Conservation (phyloP, 2,888 invertebrate species). For the Tetragonula carbonaria region DNA sequence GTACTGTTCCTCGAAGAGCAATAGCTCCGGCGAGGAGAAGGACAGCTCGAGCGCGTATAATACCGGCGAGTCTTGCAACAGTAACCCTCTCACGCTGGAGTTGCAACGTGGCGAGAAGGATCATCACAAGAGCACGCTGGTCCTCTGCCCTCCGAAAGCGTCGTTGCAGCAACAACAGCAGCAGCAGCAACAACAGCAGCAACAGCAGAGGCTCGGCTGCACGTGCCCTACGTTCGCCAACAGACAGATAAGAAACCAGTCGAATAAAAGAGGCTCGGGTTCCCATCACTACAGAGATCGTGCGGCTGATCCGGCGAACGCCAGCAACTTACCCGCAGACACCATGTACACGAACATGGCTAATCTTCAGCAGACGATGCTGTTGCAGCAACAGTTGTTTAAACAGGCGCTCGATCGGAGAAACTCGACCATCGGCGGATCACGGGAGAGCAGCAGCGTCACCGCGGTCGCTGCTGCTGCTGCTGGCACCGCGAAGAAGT, state of each 20-base stretch:
- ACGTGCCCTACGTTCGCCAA: conserved; percentile 69
- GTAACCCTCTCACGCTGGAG: conserved; percentile 86
- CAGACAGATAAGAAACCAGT: conserved; percentile 62
- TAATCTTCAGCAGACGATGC: conserved; percentile 89
- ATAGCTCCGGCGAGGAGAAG: conserved; percentile 86
- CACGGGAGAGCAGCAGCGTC: background rate
- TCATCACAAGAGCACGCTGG: conserved; percentile 81
- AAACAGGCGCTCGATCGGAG: conserved; percentile 85
- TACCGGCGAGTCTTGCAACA: conserved; percentile 91
- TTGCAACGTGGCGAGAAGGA: conserved; percentile 84
- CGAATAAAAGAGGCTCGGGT: conserved; percentile 55
- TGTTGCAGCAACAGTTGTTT: conserved; percentile 88
- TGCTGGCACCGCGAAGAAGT: conserved; percentile 70
- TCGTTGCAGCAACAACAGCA: conserved; percentile 17
- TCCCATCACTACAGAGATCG: conserved; percentile 62
- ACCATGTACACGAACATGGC: conserved; percentile 90
- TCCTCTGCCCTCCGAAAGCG: conserved; percentile 76
- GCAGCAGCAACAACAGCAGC: conserved; percentile 13
- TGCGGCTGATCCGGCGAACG: conserved; percentile 55
- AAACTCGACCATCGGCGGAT: conserved; percentile 71
- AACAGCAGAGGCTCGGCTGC: conserved; percentile 62
- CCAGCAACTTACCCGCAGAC: conserved; percentile 84
- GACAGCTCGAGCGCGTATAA: conserved; percentile 91
- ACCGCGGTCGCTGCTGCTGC: conserved; percentile 15
- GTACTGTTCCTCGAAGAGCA: conserved; percentile 81